Conservation (phyloP, 2,113 vertebrate genomes). For the Xyliphius kryptos region DNA sequence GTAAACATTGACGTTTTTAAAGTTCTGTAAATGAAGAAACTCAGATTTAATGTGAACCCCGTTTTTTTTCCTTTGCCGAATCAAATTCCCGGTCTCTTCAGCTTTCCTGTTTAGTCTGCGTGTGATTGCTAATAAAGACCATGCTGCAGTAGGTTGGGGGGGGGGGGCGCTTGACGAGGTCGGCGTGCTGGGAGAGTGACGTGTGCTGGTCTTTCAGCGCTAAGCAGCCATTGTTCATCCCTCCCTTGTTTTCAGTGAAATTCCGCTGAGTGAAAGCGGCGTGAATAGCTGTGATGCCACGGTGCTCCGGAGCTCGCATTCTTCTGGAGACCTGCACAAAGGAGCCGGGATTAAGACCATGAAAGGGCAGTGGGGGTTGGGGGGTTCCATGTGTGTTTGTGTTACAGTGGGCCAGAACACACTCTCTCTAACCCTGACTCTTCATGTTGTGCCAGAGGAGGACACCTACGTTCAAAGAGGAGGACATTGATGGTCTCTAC, state of each 20-base stretch:
- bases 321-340: conserved; percentile 18
- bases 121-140: conserved; percentile 1
- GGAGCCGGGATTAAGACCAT: conserved; percentile 17
- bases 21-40: too few relatives aligned
- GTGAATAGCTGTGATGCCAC: conserved; percentile 26
- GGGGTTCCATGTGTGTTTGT: too few relatives aligned
- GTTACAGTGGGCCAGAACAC: not conserved
- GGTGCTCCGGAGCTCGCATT: conserved; percentile 19
- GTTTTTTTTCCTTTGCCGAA: too few relatives aligned
- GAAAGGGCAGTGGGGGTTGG: too few relatives aligned
- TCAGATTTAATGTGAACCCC: too few relatives aligned
- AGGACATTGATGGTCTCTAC: too few relatives aligned
- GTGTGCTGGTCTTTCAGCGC: conserved; percentile 16
- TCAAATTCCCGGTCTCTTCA: too few relatives aligned
- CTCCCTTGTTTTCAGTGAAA: conserved; percentile 16
- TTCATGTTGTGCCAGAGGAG: not conserved
- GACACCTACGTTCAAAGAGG: too few relatives aligned
- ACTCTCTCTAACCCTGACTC: not conserved
- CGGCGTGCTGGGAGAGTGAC: not conserved
- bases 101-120: not conserved
- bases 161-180: not conserved
- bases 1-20: too few relatives aligned
- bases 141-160: not conserved
- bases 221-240: conserved; percentile 18
- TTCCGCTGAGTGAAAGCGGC: conserved; percentile 23